Base-by-base conservation (phyloP, 2,888 invertebrate genomes). In the Morpho achilles region DNA sequence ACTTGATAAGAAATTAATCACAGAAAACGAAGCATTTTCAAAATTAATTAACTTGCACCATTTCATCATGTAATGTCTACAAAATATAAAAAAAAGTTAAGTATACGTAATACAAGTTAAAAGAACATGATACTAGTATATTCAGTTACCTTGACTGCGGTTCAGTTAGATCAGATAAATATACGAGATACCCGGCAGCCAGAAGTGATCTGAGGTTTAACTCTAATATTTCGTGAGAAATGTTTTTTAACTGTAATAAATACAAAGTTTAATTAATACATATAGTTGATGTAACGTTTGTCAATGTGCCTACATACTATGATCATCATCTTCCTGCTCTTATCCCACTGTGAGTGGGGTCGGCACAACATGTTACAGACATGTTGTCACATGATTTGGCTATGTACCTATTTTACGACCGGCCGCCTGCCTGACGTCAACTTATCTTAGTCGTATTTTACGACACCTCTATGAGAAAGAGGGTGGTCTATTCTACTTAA, bases 181-280 rank as follows among this genome's bases (percentile, higher is more conserved):
- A 97, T 0, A 94, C 94, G 50, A 97, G 92, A 79, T 95, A 96
- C 0, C 94, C 96, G 3, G 97, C 94, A 0, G 95, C 94, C 48
- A 97, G 77, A 39, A 96, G 79, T 6, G 95, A 93, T 67, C 93
- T 89, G 59, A 91, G 84, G 3, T 94, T 94, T 50, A 96, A 79
- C 67, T 93, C 91, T 53, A 92, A 81, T 67, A 95, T 82, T 78
- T 94, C 93, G 61, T 86, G 80, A 1, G 94, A 92, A 68, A 94
- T 86, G 63, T 92, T 91, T 72, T 91, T 84, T 55, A 94, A 75
- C 94, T 94, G 79, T 57, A 89, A 79, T 40, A 45, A 58, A 49
- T 46, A 50, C 39, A 32, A 41, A 50, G 32, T 47, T 9, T 23
- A 1, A 32, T 32, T 32, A 32, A 5, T 32, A 32, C 5, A 32